These are phyloP conservation scores for Anoplius nigerrimus DNA, from an alignment of 2,888 invertebrate species.

Conservation along the genomic window DNA sequence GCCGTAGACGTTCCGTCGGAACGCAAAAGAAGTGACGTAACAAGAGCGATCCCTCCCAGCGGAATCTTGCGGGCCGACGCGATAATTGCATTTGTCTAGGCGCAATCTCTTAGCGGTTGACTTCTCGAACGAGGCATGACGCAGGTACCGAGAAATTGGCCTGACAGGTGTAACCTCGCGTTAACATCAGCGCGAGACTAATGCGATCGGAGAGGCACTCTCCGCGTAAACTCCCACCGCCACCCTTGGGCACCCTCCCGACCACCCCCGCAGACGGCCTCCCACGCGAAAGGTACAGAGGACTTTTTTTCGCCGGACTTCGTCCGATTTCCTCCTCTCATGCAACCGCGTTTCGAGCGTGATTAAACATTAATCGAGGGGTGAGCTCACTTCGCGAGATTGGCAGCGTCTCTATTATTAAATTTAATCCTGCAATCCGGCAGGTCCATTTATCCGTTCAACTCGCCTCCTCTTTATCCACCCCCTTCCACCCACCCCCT, in stretches of 20 bases:
- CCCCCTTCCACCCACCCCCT: background rate
- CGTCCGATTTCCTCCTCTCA: background rate
- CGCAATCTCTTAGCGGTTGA: constrained; percentile 67
- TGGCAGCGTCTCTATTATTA: constrained; percentile 65
- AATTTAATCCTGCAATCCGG: constrained; percentile 58
- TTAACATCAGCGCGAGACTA: constrained; percentile 46
- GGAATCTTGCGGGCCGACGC: background rate
- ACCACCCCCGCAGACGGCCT: no score
- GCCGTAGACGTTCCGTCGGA: no score
- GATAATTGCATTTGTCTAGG: constrained; percentile 62
- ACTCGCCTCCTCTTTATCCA: constrained; percentile 23
- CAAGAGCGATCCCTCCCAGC: no score
- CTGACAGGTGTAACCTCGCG: constrained; percentile 65
- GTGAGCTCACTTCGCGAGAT: constrained; percentile 60
- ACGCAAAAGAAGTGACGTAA: no score
- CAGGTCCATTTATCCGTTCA: constrained; percentile 53
- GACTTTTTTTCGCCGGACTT: background rate
- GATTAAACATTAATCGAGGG: constrained; percentile 64
- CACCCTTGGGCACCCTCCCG: no score
- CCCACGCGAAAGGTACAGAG: background rate
- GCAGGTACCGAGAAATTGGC: constrained; percentile 62
- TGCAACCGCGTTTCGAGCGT: constrained; percentile 36
- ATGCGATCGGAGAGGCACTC: constrained; percentile 28
- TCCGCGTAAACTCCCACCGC: background rate
- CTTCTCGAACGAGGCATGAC: constrained; percentile 60